Base-by-base conservation (phyloP, 2,113 vertebrate genomes). In the Zosterops hypoxanthus region DNA sequence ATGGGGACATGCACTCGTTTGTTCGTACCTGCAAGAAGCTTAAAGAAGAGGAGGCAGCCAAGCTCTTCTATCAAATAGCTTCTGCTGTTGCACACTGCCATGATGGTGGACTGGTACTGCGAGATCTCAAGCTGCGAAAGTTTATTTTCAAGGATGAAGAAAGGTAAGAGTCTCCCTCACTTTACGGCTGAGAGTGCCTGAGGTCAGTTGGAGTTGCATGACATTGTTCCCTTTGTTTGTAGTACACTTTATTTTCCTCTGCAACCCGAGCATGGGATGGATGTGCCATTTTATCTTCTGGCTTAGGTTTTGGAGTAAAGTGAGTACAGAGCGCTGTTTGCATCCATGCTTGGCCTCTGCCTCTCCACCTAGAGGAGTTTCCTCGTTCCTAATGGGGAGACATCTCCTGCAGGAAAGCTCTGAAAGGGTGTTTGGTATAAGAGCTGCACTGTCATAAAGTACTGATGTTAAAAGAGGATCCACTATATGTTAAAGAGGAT, bases 1-100 rank as follows among this genome's bases (percentile, higher is more conserved):
- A 99, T 98, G 99, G 99, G 76, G 99, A 99, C 98, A 99, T 99
- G 99, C 99, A 99, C 97, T 99, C 99, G 2, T 99, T 99, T 53
- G 99, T 99, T 84, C 99, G 99, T 88, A 99, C 99, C 94, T 99
- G 99, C 98, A 99, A 99, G 98, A 99, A 99, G 98, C 98, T 99
- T 97, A 99, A 98, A 71, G 99, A 99, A 97, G 99, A 99, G 78
- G 99, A 99, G 94, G 99, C 99, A 47, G 99, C 99, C 96, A 98
- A 99, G 93, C 98, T 99, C 57, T 99, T 99, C 98, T 98, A 99
- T 97, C 99, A 99, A 98, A 99, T 99, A 96, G 99, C 98, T 80
- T 99, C 99, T 0, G 99, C 99, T 8, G 99, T 99, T 97, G 99
- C 99, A 78, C 99, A 99, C 96, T 99, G 99, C 98, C 99, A 99